These are phyloP conservation scores for Xylophagus ater DNA, from an alignment of 2,888 invertebrate genomes.

Conservation along the genomic window DNA sequence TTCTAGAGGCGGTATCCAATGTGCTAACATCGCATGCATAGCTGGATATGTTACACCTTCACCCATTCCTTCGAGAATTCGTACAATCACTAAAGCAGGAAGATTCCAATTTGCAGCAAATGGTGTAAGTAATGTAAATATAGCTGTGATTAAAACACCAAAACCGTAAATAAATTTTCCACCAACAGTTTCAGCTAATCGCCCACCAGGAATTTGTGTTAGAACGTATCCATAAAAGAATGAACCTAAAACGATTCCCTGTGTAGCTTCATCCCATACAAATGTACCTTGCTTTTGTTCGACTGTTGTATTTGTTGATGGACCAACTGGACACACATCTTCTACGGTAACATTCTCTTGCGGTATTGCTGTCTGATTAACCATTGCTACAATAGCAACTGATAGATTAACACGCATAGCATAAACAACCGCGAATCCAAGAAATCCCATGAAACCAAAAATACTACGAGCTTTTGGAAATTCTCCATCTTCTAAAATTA, in stretches of 20 bases:
- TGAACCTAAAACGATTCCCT: constrained; percentile 68
- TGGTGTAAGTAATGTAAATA: constrained; percentile 75
- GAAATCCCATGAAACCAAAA: constrained; percentile 72
- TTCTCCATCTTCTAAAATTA: constrained; percentile 15
- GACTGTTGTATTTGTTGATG: constrained; percentile 38
- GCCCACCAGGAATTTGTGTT: constrained; percentile 71
- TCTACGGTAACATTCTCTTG: constrained; percentile 44
- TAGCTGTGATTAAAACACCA: constrained; percentile 67
- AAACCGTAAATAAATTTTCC: constrained; percentile 80
- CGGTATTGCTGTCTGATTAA: constrained; percentile 58
- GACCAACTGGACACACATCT: constrained; percentile 49
- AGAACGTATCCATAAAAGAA: constrained; percentile 77
- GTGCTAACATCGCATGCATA: constrained; percentile 85
- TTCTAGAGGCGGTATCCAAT: constrained; percentile 89
- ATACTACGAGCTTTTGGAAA: constrained; percentile 57
- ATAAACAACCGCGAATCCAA: constrained; percentile 81
- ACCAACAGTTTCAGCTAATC: constrained; percentile 74
- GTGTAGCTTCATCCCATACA: constrained; percentile 65
- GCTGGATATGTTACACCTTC: constrained; percentile 90
- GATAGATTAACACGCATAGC: constrained; percentile 85
- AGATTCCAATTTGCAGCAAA: constrained; percentile 56
- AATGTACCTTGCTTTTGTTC: constrained; percentile 54
- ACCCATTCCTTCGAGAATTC: constrained; percentile 72
- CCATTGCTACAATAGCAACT: constrained; percentile 92
- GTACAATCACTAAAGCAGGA: constrained; percentile 58